These are phyloP conservation scores for Spodoptera litura DNA, from an alignment of 1,140 invertebrate species.

Conservation along the genomic window DNA sequence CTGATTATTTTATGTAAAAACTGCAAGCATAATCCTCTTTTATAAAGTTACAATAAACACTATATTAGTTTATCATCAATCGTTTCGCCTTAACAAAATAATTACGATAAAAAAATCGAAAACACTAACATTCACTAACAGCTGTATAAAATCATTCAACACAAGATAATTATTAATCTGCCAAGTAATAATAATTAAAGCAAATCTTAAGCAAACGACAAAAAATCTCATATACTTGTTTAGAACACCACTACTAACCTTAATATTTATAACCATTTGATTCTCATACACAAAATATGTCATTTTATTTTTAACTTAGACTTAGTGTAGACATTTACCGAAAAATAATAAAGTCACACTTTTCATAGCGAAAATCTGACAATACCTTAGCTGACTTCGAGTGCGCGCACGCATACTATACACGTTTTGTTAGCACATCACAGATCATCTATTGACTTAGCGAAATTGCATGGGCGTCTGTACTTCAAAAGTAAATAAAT, in stretches of 20 bases:
- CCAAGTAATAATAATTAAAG: conserved; percentile 79
- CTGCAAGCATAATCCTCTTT: conserved; percentile 40
- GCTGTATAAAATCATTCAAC: conserved; percentile 71
- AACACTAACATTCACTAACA: conserved; percentile 70
- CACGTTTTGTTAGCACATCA: conserved; percentile 78
- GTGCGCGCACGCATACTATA: conserved; percentile 56
- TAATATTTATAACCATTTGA: conserved; percentile 53
- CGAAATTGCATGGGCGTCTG: conserved; percentile 59
- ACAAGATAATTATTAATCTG: conserved; percentile 70
- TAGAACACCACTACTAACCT: conserved; percentile 60
- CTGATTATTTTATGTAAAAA: conserved; percentile 35
- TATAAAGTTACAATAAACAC: conserved; percentile 44
- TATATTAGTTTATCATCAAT: conserved; percentile 51
- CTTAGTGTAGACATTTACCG: conserved; percentile 46
- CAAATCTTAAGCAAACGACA: conserved; percentile 75
- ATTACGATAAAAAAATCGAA: conserved; percentile 68
- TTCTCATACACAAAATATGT: conserved; percentile 82
- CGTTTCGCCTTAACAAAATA: conserved; percentile 51
- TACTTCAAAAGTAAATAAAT: conserved; percentile 35
- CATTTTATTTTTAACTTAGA: conserved; percentile 72
- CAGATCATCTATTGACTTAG: conserved; percentile 76
- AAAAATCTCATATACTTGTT: conserved; percentile 72
- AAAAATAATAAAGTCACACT: conserved; percentile 45
- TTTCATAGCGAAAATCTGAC: conserved; percentile 18
- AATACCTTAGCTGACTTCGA: conserved; percentile 43